Conservation (phyloP, 92 coral and sea anemone species). For the Parazoanthus darwini region DNA sequence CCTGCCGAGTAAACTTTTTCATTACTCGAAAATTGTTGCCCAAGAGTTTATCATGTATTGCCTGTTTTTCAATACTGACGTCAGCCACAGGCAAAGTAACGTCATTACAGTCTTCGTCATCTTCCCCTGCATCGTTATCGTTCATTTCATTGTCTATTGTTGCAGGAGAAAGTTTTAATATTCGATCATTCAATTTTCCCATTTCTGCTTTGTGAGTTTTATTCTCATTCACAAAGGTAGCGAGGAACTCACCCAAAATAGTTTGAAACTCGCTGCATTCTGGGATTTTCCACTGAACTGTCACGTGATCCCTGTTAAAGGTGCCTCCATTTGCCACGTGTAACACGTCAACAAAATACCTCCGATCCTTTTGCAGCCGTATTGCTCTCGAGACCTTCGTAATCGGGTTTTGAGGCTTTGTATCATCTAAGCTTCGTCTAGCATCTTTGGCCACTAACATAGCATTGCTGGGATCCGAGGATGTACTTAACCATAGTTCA, state of each 20-base stretch:
- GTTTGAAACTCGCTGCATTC: conserved; percentile 40
- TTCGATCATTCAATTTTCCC: neutral
- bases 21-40: neutral
- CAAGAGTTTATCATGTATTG: conserved; percentile 4
- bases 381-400: conserved; percentile 41
- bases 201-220: conserved; percentile 3
- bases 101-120: conserved; percentile 56
- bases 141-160: conserved; percentile 34
- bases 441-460: conserved; percentile 61
- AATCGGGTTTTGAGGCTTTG: neutral
- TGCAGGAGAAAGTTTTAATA: conserved; percentile 7
- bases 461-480: conserved; percentile 49
- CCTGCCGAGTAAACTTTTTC: conserved; percentile 10
- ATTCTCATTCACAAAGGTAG: conserved; percentile 58
- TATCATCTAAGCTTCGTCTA: conserved; percentile 13
- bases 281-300: conserved; percentile 73
- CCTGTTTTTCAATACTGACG: neutral
- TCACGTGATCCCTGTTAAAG: conserved; percentile 60
- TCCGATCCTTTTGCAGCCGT: conserved; percentile 35
- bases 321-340: conserved; percentile 70
- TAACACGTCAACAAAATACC: conserved; percentile 72
- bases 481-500: conserved; percentile 75
- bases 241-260: conserved; percentile 44
- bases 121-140: conserved; percentile 52
- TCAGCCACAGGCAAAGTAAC: neutral